Evolutionary conservation across 2,797 vertebrate genomes (phyloP).

Genomic region (Characodon lateralis): DNA sequence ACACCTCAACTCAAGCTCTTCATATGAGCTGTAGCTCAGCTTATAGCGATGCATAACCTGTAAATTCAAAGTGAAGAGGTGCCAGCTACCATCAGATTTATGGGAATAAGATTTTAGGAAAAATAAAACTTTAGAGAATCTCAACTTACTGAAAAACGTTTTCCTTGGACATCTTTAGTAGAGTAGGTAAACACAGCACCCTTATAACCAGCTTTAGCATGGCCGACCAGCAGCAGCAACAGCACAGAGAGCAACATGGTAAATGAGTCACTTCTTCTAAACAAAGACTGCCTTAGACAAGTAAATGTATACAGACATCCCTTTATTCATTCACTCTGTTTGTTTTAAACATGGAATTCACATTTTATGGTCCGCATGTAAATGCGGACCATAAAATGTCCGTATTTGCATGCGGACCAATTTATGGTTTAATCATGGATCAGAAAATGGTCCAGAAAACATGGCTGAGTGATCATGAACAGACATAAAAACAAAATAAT

Average conservation of each 20-base stretch:
- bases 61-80: neutral
- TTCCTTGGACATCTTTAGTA: neutral
- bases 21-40: neutral
- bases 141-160: neutral
- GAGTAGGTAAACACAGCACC: neutral
- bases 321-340: no score
- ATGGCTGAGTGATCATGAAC: no score
- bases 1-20: neutral
- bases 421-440: no score
- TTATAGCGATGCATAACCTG: rapidly evolving
- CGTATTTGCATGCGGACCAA: no score
- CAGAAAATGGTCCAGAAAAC: no score
- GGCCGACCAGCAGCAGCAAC: neutral
- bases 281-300: neutral
- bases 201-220: neutral
- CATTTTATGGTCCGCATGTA: no score
- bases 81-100: neutral
- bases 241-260: neutral
- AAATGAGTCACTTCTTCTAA: neutral
- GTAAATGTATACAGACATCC: neutral
- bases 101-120: neutral
- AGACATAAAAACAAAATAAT: no score
- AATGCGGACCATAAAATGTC: no score
- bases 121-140: neutral
- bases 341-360: neutral